Evolutionary conservation across 2,797 vertebrate genomes (phyloP).

Genomic region (Karalla daura): DNA sequence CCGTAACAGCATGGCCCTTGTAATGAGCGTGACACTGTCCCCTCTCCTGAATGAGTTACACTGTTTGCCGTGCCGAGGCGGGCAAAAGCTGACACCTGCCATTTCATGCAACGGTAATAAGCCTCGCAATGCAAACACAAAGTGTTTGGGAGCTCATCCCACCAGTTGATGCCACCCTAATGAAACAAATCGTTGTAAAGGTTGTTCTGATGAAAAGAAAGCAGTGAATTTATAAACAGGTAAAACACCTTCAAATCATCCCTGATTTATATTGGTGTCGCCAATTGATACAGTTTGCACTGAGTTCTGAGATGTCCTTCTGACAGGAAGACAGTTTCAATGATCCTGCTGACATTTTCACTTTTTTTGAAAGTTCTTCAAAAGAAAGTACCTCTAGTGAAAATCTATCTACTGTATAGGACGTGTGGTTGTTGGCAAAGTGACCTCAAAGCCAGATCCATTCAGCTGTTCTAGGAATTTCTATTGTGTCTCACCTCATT

Average conservation of each 20-base stretch:
- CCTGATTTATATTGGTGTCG: no score
- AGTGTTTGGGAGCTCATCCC: not conserved
- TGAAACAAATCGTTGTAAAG: no score
- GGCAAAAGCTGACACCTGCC: not conserved
- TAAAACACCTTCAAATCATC: no score
- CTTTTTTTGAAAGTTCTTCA: not conserved
- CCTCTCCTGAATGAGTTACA: conserved; percentile 17
- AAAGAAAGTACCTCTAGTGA: not conserved
- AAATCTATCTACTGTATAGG: not conserved
- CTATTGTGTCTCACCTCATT: rapidly evolving
- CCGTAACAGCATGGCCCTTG: conserved; percentile 14
- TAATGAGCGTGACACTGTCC: conserved; percentile 38
- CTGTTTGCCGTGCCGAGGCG: not conserved
- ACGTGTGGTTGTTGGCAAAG: conserved; percentile 11
- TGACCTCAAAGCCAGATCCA: not conserved
- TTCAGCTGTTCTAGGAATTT: not conserved
- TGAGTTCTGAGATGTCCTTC: not conserved
- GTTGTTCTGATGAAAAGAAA: no score
- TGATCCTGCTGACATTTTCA: not conserved
- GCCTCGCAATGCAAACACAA: not conserved
- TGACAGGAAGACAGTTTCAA: not conserved
- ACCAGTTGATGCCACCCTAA: no score
- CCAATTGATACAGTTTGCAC: not conserved
- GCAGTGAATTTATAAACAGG: no score
- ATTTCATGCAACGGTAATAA: conserved; percentile 14